Evolutionary conservation across 1,140 invertebrate species (phyloP).

Genomic region (Hirudo medicinalis): DNA sequence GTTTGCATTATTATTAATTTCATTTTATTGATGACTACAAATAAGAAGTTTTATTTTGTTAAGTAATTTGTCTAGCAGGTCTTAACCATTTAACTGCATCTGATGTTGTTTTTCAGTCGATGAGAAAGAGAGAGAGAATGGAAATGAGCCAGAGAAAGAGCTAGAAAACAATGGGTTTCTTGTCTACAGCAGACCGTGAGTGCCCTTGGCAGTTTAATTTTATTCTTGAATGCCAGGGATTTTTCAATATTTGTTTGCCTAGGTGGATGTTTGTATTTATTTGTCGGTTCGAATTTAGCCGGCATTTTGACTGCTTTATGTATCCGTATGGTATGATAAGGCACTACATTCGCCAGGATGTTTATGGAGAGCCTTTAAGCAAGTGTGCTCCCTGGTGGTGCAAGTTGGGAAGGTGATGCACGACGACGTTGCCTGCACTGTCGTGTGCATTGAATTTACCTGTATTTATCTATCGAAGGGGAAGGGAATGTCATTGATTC

Average conservation of each 20-base stretch:
- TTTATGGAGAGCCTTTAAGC: too few relatives aligned
- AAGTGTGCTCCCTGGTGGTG: too few relatives aligned
- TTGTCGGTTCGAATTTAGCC: constrained; percentile 9
- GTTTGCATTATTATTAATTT: too few relatives aligned
- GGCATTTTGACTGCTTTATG: not conserved
- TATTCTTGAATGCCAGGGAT: not conserved
- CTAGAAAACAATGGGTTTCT: constrained; percentile 20
- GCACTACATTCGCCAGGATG: too few relatives aligned
- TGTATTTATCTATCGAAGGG: too few relatives aligned
- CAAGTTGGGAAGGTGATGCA: too few relatives aligned
- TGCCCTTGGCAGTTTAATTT: not conserved
- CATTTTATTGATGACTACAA: not conserved
- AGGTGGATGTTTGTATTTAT: not conserved
- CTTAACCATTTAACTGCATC: not conserved
- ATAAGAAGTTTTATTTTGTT: not conserved
- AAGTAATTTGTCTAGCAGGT: not conserved
- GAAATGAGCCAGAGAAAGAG: constrained; percentile 25
- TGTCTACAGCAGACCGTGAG: constrained; percentile 25
- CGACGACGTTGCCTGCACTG: too few relatives aligned
- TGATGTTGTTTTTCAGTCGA: constrained; percentile 22
- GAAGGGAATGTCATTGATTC: not conserved
- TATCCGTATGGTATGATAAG: not conserved
- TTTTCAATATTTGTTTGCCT: not conserved
- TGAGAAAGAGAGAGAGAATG: constrained; percentile 23
- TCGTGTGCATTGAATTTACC: too few relatives aligned